phyloP scores from a whole-genome alignment of 2,888 invertebrate genomes.

The Adelognathus sp. region DNA sequence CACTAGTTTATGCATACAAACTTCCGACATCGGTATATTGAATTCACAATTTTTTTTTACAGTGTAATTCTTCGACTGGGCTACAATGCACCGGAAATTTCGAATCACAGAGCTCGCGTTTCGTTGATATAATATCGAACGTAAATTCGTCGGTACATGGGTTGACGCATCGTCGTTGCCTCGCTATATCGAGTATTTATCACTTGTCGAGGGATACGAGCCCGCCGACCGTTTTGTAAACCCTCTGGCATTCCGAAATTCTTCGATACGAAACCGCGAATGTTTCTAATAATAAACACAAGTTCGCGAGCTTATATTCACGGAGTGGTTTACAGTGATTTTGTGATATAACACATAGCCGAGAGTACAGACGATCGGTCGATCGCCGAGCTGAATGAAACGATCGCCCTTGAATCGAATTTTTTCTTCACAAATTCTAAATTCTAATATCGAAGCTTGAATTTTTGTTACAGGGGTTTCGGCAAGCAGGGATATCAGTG shows the following conservation, averaged over 20 bases:
- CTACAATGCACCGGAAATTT: neutral
- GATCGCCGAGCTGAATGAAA: neutral
- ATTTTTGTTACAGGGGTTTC: slow-evolving; percentile 88
- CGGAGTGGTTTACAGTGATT: neutral
- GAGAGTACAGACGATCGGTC: neutral
- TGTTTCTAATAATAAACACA: slow-evolving; percentile 50
- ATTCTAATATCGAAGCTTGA: slow-evolving; percentile 25
- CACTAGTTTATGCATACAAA: no score
- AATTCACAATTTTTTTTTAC: no score
- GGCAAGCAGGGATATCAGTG: slow-evolving; percentile 99
- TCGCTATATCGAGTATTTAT: neutral
- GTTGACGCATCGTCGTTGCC: neutral
- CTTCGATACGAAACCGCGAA: slow-evolving; percentile 38
- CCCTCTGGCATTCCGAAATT: slow-evolving; percentile 52
- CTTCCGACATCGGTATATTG: no score
- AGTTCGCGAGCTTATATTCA: neutral
- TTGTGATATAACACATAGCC: neutral
- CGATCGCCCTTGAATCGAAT: neutral
- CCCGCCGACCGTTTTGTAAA: slow-evolving; percentile 13
- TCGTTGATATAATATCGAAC: neutral
- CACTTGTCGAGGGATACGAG: slow-evolving; percentile 1
- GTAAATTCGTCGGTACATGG: neutral
- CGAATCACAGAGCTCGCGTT: neutral
- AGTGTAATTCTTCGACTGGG: no score
- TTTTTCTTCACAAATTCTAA: neutral